Conservation (phyloP, 1,140 invertebrate genomes). For the Palaemon carinicauda region DNA sequence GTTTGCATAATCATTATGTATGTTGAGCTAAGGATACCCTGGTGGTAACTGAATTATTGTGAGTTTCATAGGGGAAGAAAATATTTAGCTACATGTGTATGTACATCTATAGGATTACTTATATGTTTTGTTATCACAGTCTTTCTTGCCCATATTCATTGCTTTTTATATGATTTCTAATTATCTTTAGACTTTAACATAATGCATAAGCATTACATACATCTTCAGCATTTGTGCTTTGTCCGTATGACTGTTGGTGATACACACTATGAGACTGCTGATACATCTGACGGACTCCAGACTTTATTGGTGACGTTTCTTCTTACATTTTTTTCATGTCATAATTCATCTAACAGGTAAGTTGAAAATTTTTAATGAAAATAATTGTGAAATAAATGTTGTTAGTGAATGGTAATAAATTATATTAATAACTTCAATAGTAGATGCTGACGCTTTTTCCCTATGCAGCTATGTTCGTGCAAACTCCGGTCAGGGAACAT, state of each 20-base stretch:
- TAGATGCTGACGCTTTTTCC: conserved; percentile 11
- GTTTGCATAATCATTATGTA: conserved; percentile 9
- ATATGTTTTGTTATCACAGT: conserved; percentile 46
- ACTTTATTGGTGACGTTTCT: conserved; percentile 41
- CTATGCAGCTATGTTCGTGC: conserved; percentile 58
- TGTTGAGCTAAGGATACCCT: conserved; percentile 26
- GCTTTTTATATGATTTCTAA: conserved; percentile 17
- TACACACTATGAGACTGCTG: background rate
- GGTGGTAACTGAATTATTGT: conserved; percentile 13
- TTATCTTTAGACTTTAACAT: background rate
- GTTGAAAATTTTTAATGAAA: background rate
- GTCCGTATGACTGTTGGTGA: conserved; percentile 31
- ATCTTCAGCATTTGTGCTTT: background rate
- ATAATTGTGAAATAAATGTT: background rate
- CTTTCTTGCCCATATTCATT: conserved; percentile 26
- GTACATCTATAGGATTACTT: background rate
- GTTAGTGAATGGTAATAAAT: too few species aligned
- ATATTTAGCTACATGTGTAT: too few species aligned
- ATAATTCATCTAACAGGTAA: conserved; percentile 17
- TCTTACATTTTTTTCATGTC: conserved; percentile 29
- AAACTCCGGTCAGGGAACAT: conserved; percentile 46
- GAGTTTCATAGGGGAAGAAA: background rate
- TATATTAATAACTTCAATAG: too few species aligned
- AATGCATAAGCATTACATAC: background rate
- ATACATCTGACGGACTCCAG: background rate